Evolutionary conservation across 1,140 invertebrate species (phyloP).

Genomic region (Neodiprion pinetum): DNA sequence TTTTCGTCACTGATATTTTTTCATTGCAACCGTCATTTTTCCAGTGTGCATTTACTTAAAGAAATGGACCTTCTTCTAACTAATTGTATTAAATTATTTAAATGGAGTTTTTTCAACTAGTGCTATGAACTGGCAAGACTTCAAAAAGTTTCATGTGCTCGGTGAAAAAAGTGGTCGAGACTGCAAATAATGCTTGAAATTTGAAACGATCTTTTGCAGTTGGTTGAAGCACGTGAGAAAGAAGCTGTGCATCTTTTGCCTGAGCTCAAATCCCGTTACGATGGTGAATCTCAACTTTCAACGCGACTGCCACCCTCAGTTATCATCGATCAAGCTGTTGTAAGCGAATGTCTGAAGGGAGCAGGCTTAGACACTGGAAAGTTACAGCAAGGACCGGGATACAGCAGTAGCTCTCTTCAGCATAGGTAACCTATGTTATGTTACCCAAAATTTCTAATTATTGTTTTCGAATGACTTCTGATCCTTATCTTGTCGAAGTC

Average conservation of each 20-base stretch:
- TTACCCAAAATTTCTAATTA: slow-evolving; percentile 7
- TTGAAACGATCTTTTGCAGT: slow-evolving; percentile 51
- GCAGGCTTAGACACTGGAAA: slow-evolving; percentile 74
- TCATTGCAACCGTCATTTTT: too few relatives aligned
- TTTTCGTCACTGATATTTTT: too few relatives aligned
- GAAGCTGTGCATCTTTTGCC: slow-evolving; percentile 74
- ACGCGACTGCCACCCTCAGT: slow-evolving; percentile 62
- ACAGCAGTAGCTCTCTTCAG: slow-evolving; percentile 57
- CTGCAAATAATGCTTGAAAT: not conserved
- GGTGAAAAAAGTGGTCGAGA: too few relatives aligned
- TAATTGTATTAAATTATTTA: too few relatives aligned
- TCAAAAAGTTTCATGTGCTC: too few relatives aligned
- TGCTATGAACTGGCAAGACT: too few relatives aligned
- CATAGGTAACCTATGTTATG: slow-evolving; percentile 44
- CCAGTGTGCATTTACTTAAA: too few relatives aligned
- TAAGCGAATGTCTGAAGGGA: slow-evolving; percentile 73
- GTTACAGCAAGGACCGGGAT: slow-evolving; percentile 70
- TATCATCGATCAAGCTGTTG: slow-evolving; percentile 75
- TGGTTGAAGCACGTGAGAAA: slow-evolving; percentile 69
- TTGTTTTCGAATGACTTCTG: slow-evolving; percentile 14
- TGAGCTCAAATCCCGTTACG: slow-evolving; percentile 66
- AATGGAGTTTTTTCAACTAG: too few relatives aligned
- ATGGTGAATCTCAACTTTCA: slow-evolving; percentile 57
- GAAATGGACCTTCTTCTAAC: too few relatives aligned
- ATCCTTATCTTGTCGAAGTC: too few relatives aligned